Evolutionary conservation across 30 jellyfish, hydroid and myxozoan genomes (phyloP).

Genomic region (Hydractinia symbiolongicarpus): DNA sequence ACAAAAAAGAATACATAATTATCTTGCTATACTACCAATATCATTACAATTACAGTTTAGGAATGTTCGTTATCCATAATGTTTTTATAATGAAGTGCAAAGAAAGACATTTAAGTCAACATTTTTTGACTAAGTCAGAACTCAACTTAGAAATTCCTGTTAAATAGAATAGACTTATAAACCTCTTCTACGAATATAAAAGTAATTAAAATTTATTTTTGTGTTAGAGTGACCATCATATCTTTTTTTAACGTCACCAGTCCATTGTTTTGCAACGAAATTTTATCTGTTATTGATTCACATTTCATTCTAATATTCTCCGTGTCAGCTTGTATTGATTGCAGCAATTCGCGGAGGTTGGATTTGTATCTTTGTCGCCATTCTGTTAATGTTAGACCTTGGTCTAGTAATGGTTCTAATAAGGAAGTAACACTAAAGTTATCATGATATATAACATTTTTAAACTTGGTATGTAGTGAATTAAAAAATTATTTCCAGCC

Average conservation of each 20-base stretch:
- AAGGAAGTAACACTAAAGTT: background rate
- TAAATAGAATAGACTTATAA: no score
- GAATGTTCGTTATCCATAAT: no score
- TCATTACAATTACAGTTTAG: no score
- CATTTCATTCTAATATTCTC: slow-evolving; percentile 2
- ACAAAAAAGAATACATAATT: no score
- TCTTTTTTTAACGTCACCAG: background rate
- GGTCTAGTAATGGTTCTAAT: background rate
- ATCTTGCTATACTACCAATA: no score
- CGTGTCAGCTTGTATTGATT: background rate
- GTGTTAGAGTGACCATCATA: background rate
- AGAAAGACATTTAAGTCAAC: no score
- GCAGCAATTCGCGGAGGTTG: background rate
- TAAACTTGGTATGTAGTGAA: no score
- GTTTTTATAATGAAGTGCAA: no score
- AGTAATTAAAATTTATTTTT: background rate
- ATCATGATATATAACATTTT: background rate
- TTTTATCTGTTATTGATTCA: background rate
- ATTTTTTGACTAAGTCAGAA: no score
- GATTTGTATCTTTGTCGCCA: slow-evolving; percentile 6
- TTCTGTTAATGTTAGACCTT: slow-evolving; percentile 2
- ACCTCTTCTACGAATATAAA: no score
- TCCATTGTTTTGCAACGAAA: background rate
- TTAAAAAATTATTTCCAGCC: no score
- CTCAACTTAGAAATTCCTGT: no score